Evolutionary conservation across 2,888 invertebrate species (phyloP).

Genomic region (Bursaphelenchus okinawaensis): DNA sequence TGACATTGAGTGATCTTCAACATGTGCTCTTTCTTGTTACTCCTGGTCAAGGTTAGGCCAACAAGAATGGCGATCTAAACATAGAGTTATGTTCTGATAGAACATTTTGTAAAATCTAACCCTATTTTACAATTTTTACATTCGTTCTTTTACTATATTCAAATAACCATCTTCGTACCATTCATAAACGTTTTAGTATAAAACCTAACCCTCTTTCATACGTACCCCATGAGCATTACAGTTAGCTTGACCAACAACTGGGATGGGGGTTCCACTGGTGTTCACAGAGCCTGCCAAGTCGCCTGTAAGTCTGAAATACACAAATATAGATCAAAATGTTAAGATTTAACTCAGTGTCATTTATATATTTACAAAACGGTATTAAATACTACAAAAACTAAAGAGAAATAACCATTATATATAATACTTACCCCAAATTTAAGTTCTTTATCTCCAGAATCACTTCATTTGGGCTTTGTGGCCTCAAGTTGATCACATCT

Average conservation of each 20-base stretch:
- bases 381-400: background rate
- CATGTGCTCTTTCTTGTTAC: background rate
- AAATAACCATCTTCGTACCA: too few relatives aligned
- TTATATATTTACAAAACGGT: too few relatives aligned
- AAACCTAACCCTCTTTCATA: background rate
- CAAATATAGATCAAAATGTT: too few relatives aligned
- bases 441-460: constrained; percentile 48
- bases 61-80: background rate
- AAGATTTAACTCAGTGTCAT: too few relatives aligned
- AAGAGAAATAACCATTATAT: background rate
- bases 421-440: constrained; percentile 41
- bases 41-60: background rate
- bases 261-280: constrained; percentile 36
- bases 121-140: background rate
- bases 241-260: constrained; percentile 36
- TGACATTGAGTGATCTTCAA: background rate
- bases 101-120: background rate
- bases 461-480: constrained; percentile 46
- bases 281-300: constrained; percentile 52
- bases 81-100: background rate
- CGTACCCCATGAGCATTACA: constrained; percentile 22
- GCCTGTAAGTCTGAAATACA: constrained; percentile 46
- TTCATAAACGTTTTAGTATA: too few relatives aligned
- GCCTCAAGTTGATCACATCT: constrained; percentile 45
- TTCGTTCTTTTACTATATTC: too few relatives aligned